A percentile compares a stretch with the other conserved stretches of the same genome.
Evolutionary conservation across 1,140 invertebrate genomes (phyloP).

Genomic region (Hermetia illucens): DNA sequence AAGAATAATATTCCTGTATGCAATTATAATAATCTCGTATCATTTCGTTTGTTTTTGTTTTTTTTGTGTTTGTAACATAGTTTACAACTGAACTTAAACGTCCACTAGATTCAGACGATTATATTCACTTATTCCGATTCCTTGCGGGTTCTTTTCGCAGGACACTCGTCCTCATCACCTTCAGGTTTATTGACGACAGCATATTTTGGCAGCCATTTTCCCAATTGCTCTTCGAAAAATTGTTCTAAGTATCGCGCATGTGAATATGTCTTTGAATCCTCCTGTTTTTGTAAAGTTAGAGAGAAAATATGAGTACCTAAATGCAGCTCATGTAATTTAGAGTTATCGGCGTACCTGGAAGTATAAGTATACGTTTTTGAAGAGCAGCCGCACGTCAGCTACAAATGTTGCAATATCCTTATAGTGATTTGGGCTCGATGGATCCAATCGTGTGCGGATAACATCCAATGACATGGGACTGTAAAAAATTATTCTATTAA

Average conservation of each 20-base stretch:
- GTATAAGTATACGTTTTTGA: constrained; percentile 72
- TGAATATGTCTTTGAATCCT: constrained; percentile 65
- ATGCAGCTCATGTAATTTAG: neutral
- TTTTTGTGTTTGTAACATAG: no score
- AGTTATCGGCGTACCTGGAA: constrained; percentile 66
- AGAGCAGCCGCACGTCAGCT: constrained; percentile 69
- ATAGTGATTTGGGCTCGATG: constrained; percentile 56
- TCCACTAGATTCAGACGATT: no score
- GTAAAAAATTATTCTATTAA: no score
- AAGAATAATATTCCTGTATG: no score
- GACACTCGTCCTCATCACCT: no score
- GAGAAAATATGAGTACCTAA: neutral
- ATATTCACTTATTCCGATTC: no score
- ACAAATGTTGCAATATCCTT: constrained; percentile 60
- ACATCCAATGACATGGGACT: constrained; percentile 74
- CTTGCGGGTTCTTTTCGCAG: no score
- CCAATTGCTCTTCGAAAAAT: constrained; percentile 68
- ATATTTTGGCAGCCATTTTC: constrained; percentile 69
- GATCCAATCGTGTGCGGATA: constrained; percentile 63
- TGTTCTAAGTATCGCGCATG: constrained; percentile 73
- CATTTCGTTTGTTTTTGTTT: no score
- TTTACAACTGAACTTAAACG: no score
- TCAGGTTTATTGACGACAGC: no score
- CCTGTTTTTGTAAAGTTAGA: constrained; percentile 32
- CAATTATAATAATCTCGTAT: no score